These are phyloP conservation scores for Pitangus sulphuratus DNA, from an alignment of 2,797 vertebrate genomes.

Conservation along the genomic window DNA sequence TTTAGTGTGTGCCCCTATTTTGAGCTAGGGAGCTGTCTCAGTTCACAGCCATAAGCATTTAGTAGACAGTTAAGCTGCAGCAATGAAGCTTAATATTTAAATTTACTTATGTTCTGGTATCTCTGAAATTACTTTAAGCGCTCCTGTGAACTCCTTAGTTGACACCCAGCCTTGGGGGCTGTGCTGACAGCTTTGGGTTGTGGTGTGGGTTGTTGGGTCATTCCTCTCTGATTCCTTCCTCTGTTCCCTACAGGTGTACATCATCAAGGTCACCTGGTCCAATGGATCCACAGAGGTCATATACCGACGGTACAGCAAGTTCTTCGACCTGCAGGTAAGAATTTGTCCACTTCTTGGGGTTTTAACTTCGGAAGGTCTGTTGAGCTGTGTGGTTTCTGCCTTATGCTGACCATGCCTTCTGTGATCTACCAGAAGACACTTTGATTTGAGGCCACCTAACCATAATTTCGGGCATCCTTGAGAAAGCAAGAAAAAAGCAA, in stretches of 20 bases:
- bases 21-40: background rate
- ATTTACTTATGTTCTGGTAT: rapidly evolving
- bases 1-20: rapidly evolving
- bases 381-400: background rate
- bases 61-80: background rate
- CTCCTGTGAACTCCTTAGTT: background rate
- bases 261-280: slow-evolving; percentile 98
- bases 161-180: rapidly evolving
- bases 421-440: background rate
- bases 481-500: background rate
- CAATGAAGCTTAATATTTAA: background rate
- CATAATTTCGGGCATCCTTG: background rate
- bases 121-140: background rate
- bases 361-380: background rate
- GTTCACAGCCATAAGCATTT: background rate
- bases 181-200: background rate
- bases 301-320: slow-evolving; percentile 98
- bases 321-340: slow-evolving; percentile 97
- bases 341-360: background rate
- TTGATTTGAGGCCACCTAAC: background rate
- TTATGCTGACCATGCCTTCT: rapidly evolving
- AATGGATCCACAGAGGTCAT: slow-evolving; percentile 92
- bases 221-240: background rate
- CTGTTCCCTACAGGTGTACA: slow-evolving; percentile 87
- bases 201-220: rapidly evolving